Conservation (phyloP, 2,888 invertebrate genomes). For the Magallana nippona region DNA sequence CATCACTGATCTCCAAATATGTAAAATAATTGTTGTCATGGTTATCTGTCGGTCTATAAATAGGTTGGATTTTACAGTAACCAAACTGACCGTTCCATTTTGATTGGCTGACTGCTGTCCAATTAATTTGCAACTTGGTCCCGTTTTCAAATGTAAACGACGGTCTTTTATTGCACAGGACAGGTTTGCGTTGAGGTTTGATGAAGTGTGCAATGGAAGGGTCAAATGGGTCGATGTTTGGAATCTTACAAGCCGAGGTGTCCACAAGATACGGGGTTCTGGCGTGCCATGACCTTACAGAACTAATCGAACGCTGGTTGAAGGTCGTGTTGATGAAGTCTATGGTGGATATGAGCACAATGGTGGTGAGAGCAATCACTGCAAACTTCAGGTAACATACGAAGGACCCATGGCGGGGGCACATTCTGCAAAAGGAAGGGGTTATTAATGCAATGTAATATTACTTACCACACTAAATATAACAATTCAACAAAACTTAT, state of each 20-base stretch:
- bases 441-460: background rate
- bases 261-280: conserved; percentile 65
- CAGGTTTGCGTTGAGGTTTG: conserved; percentile 55
- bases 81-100: conserved; percentile 63
- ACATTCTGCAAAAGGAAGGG: background rate
- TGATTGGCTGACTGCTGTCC: conserved; percentile 54
- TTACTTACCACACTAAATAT: too few species aligned
- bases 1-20: conserved; percentile 38
- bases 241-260: conserved; percentile 73
- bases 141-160: conserved; percentile 72
- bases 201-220: conserved; percentile 63
- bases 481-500: too few species aligned
- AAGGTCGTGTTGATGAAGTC: conserved; percentile 21
- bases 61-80: conserved; percentile 71
- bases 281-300: conserved; percentile 10
- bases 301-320: background rate
- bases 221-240: conserved; percentile 74
- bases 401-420: background rate
- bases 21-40: conserved; percentile 38
- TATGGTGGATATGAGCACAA: background rate
- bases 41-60: conserved; percentile 60
- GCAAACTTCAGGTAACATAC: background rate
- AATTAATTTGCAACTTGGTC: conserved; percentile 53
- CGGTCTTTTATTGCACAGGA: conserved; percentile 62
- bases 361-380: background rate